phyloP scores from a whole-genome alignment of 2,797 vertebrate species.

The Natrix natrix region DNA sequence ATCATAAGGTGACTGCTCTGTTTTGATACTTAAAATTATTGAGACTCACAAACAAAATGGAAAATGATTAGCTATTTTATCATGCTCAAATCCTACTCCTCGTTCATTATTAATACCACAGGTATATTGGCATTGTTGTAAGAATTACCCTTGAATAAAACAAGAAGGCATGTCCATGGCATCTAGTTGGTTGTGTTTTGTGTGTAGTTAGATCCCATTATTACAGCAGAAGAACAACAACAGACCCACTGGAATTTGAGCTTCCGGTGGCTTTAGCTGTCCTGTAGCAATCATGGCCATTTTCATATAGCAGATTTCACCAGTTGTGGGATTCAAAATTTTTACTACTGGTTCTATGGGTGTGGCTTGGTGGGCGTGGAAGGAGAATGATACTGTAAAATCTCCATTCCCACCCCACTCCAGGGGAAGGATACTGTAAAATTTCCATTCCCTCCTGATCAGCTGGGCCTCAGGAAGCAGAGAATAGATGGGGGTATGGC shows the following conservation, averaged over 20 bases:
- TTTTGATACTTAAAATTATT: background rate
- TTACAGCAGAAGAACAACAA: background rate
- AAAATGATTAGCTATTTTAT: background rate
- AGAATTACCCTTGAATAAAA: background rate
- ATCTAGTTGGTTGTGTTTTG: background rate
- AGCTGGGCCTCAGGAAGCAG: too few species aligned
- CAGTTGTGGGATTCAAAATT: too few species aligned
- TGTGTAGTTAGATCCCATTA: background rate
- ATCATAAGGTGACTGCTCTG: background rate
- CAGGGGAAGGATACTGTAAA: too few species aligned
- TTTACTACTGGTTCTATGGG: too few species aligned
- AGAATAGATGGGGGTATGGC: too few species aligned
- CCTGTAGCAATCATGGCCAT: background rate
- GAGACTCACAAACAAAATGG: background rate
- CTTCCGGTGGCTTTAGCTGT: background rate
- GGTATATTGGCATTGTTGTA: background rate
- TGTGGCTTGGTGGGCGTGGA: too few species aligned
- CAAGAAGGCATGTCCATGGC: background rate
- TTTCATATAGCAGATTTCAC: background rate
- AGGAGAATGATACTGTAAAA: too few species aligned
- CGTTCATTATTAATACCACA: background rate
- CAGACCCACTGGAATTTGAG: background rate
- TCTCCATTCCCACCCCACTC: too few species aligned
- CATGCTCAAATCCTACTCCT: background rate
- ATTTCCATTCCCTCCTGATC: too few species aligned